These are phyloP conservation scores for Xiphydria camelus DNA, from an alignment of 2,888 invertebrate species.

Conservation along the genomic window DNA sequence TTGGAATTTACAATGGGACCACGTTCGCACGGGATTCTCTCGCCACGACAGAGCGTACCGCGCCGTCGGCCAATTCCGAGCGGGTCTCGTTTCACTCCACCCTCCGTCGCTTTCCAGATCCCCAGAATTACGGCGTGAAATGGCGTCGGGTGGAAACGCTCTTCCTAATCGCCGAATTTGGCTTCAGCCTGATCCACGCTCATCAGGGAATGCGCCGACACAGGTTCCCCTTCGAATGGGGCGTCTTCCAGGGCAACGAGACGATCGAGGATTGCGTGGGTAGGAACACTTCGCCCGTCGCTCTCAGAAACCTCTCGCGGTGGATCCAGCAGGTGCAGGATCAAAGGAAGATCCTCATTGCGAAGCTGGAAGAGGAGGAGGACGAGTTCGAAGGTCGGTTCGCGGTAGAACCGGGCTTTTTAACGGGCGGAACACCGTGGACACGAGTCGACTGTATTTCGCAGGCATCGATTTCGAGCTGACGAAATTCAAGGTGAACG, in stretches of 20 bases:
- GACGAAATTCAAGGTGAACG: conserved; percentile 40
- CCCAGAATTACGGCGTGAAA: conserved; percentile 35
- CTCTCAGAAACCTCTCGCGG: conserved; percentile 35
- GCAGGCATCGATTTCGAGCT: conserved; percentile 44
- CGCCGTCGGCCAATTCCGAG: too few species aligned
- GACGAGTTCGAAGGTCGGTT: conserved; percentile 45
- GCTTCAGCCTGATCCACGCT: conserved; percentile 42
- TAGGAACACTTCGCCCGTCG: conserved; percentile 33
- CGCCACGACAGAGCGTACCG: too few species aligned
- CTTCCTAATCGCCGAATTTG: conserved; percentile 44
- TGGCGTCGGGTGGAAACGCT: conserved; percentile 39
- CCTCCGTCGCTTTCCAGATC: conserved; percentile 40
- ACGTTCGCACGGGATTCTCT: too few species aligned
- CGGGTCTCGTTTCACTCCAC: too few species aligned
- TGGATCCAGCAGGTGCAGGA: conserved; percentile 39
- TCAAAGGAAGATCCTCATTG: conserved; percentile 29
- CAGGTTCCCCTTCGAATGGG: conserved; percentile 33
- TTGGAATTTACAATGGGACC: too few species aligned
- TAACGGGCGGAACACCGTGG: too few species aligned
- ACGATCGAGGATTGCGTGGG: conserved; percentile 49
- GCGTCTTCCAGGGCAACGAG: conserved; percentile 40
- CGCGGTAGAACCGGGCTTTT: too few species aligned
- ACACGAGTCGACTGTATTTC: too few species aligned
- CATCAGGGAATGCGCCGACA: conserved; percentile 34
- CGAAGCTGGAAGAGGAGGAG: conserved; percentile 37